phyloP scores from a whole-genome alignment of 2,888 invertebrate genomes.

The Gandaritis pyraliata region DNA sequence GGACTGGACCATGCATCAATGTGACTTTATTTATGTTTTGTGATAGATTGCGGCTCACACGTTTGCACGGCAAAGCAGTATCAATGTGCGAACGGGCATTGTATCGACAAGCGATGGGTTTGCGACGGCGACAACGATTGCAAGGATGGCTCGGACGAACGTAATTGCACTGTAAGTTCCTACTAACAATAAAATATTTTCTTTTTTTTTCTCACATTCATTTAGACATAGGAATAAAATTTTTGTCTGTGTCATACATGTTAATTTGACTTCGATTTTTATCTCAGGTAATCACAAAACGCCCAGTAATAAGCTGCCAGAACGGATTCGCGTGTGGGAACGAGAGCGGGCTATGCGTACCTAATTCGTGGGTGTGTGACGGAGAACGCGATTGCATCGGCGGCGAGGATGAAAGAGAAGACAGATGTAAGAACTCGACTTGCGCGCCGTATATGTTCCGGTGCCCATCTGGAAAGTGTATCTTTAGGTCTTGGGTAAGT shows the following conservation, averaged over 20 bases:
- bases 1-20: no score
- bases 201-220: no score
- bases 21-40: neutral
- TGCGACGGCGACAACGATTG: conserved; percentile 93
- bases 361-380: conserved; percentile 91
- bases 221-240: no score
- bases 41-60: conserved; percentile 65
- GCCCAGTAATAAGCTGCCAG: conserved; percentile 58
- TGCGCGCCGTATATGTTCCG: conserved; percentile 90
- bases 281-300: conserved; percentile 51
- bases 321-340: conserved; percentile 70
- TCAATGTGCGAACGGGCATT: conserved; percentile 88
- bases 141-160: conserved; percentile 89
- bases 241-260: no score
- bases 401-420: conserved; percentile 88
- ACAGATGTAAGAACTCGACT: conserved; percentile 85
- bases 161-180: conserved; percentile 80
- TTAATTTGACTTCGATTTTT: neutral
- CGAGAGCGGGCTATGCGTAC: conserved; percentile 86
- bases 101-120: conserved; percentile 88
- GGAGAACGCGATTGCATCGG: conserved; percentile 91
- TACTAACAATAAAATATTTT: no score
- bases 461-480: conserved; percentile 85
- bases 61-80: conserved; percentile 84
- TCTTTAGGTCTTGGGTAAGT: conserved; percentile 83